These are phyloP conservation scores for Mesaphorura yosii DNA, from an alignment of 1,140 invertebrate species.

Conservation along the genomic window DNA sequence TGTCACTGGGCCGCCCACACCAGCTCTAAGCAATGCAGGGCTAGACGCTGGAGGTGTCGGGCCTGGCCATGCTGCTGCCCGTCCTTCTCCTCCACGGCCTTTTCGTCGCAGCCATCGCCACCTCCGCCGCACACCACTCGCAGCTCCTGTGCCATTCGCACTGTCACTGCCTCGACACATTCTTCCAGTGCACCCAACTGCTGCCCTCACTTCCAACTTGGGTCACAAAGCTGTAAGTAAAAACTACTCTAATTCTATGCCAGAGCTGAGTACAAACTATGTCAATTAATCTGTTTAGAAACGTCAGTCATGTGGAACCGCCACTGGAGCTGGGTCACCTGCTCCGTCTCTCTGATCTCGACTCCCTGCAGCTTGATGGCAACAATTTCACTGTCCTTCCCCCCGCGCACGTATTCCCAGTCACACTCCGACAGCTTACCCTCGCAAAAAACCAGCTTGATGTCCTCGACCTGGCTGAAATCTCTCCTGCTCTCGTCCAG, in stretches of 20 bases:
- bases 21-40: no score
- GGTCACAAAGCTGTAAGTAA: constrained; percentile 28
- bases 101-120: no score
- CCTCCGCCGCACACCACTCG: no score
- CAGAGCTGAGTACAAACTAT: neutral
- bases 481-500: constrained; percentile 38
- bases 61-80: no score
- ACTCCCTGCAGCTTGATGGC: constrained; percentile 30
- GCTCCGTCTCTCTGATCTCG: neutral
- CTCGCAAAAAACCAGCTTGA: constrained; percentile 31
- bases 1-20: no score
- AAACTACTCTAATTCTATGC: neutral
- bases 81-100: no score
- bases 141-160: constrained; percentile 21
- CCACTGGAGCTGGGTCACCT: neutral
- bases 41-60: no score
- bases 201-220: constrained; percentile 24
- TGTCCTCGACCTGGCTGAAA: constrained; percentile 26
- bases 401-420: constrained; percentile 18
- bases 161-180: constrained; percentile 27
- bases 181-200: constrained; percentile 26
- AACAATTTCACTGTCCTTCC: constrained; percentile 34
- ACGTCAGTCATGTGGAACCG: neutral
- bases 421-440: constrained; percentile 27
- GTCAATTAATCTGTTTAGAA: neutral